Evolutionary conservation across 1,140 invertebrate species (phyloP), one percentile per base, ranked within the genome.

Genomic region (Eriocheir sinensis): DNA sequence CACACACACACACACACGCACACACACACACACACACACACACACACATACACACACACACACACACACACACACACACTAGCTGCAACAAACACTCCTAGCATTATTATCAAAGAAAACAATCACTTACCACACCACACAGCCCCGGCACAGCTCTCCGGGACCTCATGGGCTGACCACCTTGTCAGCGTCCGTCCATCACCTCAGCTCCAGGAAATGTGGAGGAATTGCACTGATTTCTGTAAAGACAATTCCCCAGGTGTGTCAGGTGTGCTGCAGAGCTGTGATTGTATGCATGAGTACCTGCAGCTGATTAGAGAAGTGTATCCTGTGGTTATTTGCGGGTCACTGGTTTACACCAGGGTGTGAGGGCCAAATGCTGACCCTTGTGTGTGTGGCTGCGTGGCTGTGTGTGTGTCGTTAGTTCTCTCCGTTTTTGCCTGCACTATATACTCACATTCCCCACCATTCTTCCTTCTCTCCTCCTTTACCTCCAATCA

Each of bases 301-400:
- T 72, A 72, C 9, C 60, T 21, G 48, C 12, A n/a, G 6, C 60
- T 72, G 60, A 72, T 72, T 72, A n/a, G n/a, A n/a, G n/a, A 72
- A 72, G 60, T 72, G 60, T 72, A 72, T 72, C 60, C 60, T 72
- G 60, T 72, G 60, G 60, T 72, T 72, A 72, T 72, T 72, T 72
- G n/a, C n/a, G n/a, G 60, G 60, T 72, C 60, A 72, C 21, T n/a
- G 60, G 60, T n/a, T 21, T 72, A 72, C 60, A n/a, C 60, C 27
- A n/a, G 21, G 8, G 17, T n/a, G 60, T 72, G 60, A 72, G 60
- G 60, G 60, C 60, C 27, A 72, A 72, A 21, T 27, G 21, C 21
- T 72, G 60, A 72, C 60, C 27, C 60, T n/a, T 2, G 60, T 53
- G 60, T 27, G 60, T 72, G 27, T 72, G 17, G 12, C 3, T 72